These are phyloP conservation scores for Poliocrania exsul DNA, from an alignment of 2,797 vertebrate species.

Conservation along the genomic window DNA sequence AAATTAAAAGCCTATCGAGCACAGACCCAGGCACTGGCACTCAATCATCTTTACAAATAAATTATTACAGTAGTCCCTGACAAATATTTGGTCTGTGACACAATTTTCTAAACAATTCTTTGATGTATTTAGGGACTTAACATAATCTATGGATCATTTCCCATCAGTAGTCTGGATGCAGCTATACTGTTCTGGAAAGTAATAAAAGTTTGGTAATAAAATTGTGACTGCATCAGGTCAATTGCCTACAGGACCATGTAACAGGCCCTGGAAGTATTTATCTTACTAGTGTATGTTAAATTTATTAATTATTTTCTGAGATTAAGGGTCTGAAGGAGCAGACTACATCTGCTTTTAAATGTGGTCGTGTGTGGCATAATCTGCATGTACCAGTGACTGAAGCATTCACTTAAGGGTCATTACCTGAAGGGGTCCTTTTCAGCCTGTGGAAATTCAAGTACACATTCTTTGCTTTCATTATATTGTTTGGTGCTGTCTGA, in stretches of 20 bases:
- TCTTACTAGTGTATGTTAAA: background rate
- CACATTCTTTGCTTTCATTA: background rate
- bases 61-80: background rate
- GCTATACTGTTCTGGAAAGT: background rate
- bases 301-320: background rate
- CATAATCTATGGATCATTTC: background rate
- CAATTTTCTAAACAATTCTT: background rate
- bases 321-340: background rate
- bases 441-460: background rate
- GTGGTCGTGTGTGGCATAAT: background rate
- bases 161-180: background rate
- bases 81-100: background rate
- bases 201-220: background rate
- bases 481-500: background rate
- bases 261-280: background rate
- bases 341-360: background rate
- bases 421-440: background rate
- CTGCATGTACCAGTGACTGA: background rate
- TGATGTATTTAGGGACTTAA: background rate
- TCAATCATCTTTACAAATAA: background rate
- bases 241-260: background rate
- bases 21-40: background rate
- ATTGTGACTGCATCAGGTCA: background rate
- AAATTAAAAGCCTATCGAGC: background rate
- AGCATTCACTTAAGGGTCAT: background rate